phyloP scores from a whole-genome alignment of 2,888 invertebrate genomes.

The Notodonta dromedarius region DNA sequence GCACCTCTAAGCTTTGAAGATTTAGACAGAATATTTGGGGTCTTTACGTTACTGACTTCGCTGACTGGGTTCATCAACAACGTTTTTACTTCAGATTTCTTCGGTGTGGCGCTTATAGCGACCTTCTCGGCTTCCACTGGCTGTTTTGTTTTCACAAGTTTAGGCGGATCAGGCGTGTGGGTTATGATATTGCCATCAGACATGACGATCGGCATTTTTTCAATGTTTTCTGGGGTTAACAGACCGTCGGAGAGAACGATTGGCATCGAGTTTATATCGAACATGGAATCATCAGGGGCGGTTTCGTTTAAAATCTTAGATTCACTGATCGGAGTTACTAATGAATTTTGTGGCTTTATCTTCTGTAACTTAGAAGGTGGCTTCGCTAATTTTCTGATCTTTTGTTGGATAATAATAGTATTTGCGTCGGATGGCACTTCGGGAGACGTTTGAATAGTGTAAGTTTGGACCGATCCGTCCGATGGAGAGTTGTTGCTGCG shows the following conservation, averaged over 20 bases:
- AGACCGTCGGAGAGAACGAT: conserved; percentile 89
- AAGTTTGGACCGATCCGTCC: conserved; percentile 74
- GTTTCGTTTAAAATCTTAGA: conserved; percentile 47
- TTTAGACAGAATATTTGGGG: conserved; percentile 80
- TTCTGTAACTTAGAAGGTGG: conserved; percentile 66
- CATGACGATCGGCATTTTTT: conserved; percentile 87
- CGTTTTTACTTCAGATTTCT: conserved; percentile 70
- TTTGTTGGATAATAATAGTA: conserved; percentile 72
- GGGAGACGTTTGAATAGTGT: conserved; percentile 71
- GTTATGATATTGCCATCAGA: conserved; percentile 72
- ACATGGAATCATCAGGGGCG: conserved; percentile 73
- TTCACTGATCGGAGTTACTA: conserved; percentile 57
- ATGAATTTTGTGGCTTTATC: conserved; percentile 62
- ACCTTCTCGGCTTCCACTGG: conserved; percentile 63
- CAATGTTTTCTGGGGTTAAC: conserved; percentile 87
- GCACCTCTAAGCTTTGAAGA: conserved; percentile 74
- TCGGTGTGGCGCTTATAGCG: conserved; percentile 48
- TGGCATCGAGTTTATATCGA: conserved; percentile 91
- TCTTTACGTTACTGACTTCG: conserved; percentile 65
- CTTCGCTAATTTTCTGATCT: conserved; percentile 67
- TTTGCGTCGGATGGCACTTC: conserved; percentile 63
- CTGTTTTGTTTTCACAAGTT: conserved; percentile 64
- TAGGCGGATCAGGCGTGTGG: conserved; percentile 58
- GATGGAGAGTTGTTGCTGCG: conserved; percentile 58
- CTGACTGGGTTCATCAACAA: conserved; percentile 66